A percentile compares a stretch with the other conserved stretches of the same genome.
These are phyloP conservation scores for Condylura cristata DNA, from an alignment of 2,113 vertebrate genomes.

Conservation along the genomic window DNA sequence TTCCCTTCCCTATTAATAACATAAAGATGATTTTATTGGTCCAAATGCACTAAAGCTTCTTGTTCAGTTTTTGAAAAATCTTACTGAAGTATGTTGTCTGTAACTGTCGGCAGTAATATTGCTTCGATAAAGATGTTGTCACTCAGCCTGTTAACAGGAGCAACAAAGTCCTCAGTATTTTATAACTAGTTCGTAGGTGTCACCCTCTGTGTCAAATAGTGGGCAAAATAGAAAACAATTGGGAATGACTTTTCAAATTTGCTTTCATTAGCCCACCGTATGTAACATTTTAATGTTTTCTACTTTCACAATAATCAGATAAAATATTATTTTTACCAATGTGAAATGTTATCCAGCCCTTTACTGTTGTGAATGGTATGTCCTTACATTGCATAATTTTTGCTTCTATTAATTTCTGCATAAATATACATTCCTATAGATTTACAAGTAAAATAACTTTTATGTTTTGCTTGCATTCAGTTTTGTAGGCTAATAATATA, in stretches of 20 bases:
- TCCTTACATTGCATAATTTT: not conserved
- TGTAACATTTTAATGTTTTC: not conserved
- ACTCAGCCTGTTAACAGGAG: not conserved
- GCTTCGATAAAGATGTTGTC: conserved; percentile 23
- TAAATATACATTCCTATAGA: no score
- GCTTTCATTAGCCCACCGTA: not conserved
- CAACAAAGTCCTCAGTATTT: not conserved
- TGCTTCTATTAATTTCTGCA: not conserved
- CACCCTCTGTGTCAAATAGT: no score
- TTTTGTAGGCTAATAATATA: not conserved
- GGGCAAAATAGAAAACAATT: no score
- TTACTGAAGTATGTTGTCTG: not conserved
- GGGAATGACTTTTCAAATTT: not conserved
- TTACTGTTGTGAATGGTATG: not conserved
- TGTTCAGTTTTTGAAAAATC: not conserved
- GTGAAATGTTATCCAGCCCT: not conserved
- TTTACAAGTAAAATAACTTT: not conserved
- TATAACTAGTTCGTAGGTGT: not conserved
- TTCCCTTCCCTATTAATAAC: not conserved
- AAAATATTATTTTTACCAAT: not conserved
- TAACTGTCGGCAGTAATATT: not conserved
- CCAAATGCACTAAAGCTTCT: not conserved
- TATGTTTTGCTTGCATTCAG: not conserved
- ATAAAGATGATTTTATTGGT: not conserved
- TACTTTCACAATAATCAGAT: not conserved